Percentiles rank a stretch among this genome's conserved stretches.
These are phyloP conservation scores for Pissodes strobi DNA, from an alignment of 1,140 invertebrate genomes.

Conservation along the genomic window DNA sequence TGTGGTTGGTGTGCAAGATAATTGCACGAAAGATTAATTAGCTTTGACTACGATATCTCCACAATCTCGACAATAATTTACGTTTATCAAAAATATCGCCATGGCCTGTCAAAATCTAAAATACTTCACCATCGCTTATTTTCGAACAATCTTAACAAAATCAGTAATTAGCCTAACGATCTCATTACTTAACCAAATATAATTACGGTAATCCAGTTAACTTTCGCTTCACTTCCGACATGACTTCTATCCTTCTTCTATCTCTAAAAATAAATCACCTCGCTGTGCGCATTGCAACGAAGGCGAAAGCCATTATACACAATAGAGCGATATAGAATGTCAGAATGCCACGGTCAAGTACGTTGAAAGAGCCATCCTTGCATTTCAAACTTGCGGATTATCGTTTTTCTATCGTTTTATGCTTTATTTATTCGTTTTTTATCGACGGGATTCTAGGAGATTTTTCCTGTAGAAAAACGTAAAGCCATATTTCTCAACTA, in stretches of 20 bases:
- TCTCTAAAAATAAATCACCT: constrained; percentile 18
- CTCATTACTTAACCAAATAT: constrained; percentile 8
- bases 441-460: background rate
- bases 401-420: constrained; percentile 1
- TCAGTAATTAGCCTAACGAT: background rate
- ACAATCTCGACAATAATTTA: no score
- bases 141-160: no score
- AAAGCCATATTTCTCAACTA: background rate
- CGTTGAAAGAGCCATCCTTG: constrained; percentile 4
- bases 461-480: background rate
- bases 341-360: constrained; percentile 12
- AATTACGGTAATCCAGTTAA: constrained; percentile 7
- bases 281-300: constrained; percentile 11
- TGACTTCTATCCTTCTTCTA: constrained; percentile 2
- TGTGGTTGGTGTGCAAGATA: no score
- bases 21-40: no score
- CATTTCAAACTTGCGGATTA: constrained; percentile 8
- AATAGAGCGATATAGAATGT: constrained; percentile 23
- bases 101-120: no score
- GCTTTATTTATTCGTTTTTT: constrained; percentile 8
- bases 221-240: constrained; percentile 11
- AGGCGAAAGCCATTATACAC: constrained; percentile 22
- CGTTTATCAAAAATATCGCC: no score
- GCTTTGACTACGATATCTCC: no score
- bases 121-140: no score